These are phyloP conservation scores for Uropetala carovei DNA, from an alignment of 2,888 invertebrate genomes.

Conservation along the genomic window DNA sequence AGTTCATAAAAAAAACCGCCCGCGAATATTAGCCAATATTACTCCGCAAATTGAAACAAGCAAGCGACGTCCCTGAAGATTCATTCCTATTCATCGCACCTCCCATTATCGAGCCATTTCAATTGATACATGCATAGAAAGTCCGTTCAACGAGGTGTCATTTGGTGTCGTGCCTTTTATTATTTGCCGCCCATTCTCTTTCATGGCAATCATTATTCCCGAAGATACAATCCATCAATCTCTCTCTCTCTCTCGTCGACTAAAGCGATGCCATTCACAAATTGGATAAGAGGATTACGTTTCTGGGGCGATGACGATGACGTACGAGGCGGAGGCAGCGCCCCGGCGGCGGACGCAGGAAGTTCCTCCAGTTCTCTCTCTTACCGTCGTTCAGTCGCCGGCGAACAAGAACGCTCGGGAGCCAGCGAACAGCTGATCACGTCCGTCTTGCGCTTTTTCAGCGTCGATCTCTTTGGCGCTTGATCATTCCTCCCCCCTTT, in stretches of 20 bases:
- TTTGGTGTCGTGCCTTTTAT: conserved; percentile 5
- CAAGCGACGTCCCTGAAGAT: no score
- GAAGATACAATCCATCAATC: conserved; percentile 22
- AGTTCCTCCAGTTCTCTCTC: not conserved
- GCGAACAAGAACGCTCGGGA: not conserved
- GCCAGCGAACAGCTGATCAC: conserved; percentile 43
- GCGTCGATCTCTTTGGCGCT: no score
- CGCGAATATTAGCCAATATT: no score
- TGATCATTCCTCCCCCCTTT: not conserved
- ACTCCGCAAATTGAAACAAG: no score
- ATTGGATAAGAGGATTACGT: conserved; percentile 53
- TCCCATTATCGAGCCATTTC: no score
- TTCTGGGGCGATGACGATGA: conserved; percentile 31
- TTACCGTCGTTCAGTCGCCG: not conserved
- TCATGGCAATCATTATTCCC: conserved; percentile 25
- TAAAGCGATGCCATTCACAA: conserved; percentile 18
- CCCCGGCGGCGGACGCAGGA: conserved; percentile 51
- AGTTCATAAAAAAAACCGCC: no score
- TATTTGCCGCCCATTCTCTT: not conserved
- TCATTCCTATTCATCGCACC: no score
- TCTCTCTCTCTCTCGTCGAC: not conserved
- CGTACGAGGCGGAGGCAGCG: not conserved
- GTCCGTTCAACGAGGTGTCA: not conserved
- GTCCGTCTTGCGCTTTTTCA: not conserved
- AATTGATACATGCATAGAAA: no score